A percentile compares a stretch with the other conserved stretches of the same genome.
Conservation (phyloP, 2,888 invertebrate genomes). For the Drosophila macrospina region DNA sequence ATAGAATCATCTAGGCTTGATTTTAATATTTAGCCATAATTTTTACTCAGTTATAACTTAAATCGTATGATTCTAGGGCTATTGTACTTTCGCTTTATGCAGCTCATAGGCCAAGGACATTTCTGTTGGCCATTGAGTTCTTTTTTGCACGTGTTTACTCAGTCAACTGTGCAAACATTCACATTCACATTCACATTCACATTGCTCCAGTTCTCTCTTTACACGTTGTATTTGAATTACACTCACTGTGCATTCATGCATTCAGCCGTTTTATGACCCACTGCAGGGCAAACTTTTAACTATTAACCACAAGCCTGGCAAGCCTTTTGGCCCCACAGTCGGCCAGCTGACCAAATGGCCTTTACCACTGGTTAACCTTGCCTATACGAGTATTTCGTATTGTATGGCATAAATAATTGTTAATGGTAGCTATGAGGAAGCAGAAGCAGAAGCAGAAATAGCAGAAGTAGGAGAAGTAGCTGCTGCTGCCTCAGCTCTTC, state of each 20-base stretch:
- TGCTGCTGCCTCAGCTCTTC: background rate
- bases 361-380: conserved; percentile 14
- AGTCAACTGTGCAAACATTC: conserved; percentile 31
- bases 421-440: background rate
- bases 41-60: background rate
- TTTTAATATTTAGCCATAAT: too few relatives aligned
- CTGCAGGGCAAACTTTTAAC: conserved; percentile 34
- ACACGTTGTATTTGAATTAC: conserved; percentile 30
- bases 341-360: conserved; percentile 22
- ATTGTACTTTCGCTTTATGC: background rate
- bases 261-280: conserved; percentile 36
- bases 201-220: conserved; percentile 1
- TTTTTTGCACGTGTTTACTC: conserved; percentile 21
- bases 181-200: conserved; percentile 32
- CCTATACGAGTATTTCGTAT: background rate
- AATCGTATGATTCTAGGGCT: background rate
- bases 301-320: conserved; percentile 14
- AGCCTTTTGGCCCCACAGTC: conserved; percentile 4
- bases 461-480: too few relatives aligned
- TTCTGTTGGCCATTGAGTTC: conserved; percentile 9
- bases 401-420: conserved; percentile 14
- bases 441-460: too few relatives aligned
- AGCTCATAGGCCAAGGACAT: conserved; percentile 23
- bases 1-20: too few relatives aligned
- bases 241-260: conserved; percentile 41